Percentiles rank a stretch among this genome's conserved stretches.
These are phyloP conservation scores for Himalopsyche anomala DNA, from an alignment of 2,888 invertebrate genomes.

Conservation along the genomic window DNA sequence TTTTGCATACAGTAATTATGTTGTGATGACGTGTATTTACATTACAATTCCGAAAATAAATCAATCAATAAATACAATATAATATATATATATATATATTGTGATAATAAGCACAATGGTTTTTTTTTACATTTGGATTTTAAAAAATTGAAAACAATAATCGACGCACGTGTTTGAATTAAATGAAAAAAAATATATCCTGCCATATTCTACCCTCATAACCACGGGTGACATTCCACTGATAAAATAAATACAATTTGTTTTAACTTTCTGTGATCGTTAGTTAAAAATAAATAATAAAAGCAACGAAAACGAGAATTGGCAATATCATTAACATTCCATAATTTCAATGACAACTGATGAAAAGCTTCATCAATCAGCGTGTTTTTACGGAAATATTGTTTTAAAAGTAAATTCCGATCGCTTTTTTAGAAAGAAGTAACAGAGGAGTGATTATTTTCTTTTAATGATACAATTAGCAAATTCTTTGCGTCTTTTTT, in stretches of 20 bases:
- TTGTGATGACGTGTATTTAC: too few species aligned
- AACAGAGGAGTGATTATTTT: not conserved
- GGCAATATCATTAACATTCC: slow-evolving; percentile 29
- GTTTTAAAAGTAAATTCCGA: slow-evolving; percentile 8
- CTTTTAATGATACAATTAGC: slow-evolving; percentile 16
- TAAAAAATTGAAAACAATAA: too few species aligned
- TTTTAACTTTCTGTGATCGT: not conserved
- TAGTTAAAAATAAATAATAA: slow-evolving; percentile 4
- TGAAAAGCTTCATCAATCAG: slow-evolving; percentile 22
- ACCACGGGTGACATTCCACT: too few species aligned
- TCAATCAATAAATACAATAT: too few species aligned
- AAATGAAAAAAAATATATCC: too few species aligned
- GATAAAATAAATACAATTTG: not conserved
- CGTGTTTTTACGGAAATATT: slow-evolving; percentile 14
- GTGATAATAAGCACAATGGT: too few species aligned
- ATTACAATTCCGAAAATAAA: too few species aligned
- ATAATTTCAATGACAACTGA: slow-evolving; percentile 6
- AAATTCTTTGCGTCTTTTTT: slow-evolving; percentile 12
- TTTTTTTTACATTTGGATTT: too few species aligned
- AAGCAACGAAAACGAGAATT: not conserved
- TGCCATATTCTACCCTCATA: too few species aligned
- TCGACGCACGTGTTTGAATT: too few species aligned
- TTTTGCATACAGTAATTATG: too few species aligned
- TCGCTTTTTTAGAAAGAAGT: not conserved
- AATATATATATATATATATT: too few species aligned